These are phyloP conservation scores for Xanthorhoe designata DNA, from an alignment of 2,888 invertebrate genomes.

Conservation along the genomic window DNA sequence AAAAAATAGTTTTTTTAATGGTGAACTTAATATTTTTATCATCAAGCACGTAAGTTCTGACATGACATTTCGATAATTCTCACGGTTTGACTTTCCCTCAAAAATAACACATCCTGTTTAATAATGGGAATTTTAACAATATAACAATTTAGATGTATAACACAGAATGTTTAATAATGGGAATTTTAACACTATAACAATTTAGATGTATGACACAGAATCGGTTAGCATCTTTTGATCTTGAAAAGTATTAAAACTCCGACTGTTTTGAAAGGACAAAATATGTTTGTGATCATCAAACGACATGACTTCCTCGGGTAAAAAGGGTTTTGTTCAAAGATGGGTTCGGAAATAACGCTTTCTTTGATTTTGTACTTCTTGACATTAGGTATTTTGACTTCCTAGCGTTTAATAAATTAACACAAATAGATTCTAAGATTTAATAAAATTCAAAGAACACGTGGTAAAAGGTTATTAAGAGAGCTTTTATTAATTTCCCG, in stretches of 20 bases:
- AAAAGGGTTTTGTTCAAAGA: not conserved
- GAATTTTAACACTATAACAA: too few species aligned
- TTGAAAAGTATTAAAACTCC: not conserved
- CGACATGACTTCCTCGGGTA: not conserved
- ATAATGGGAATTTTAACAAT: too few species aligned
- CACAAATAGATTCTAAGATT: not conserved
- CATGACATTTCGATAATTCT: too few species aligned
- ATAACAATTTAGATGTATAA: not conserved
- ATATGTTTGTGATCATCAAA: conserved; percentile 1
- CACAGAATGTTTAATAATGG: not conserved
- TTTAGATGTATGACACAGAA: not conserved
- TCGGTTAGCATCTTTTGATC: not conserved
- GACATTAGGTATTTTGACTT: not conserved
- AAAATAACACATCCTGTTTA: too few species aligned
- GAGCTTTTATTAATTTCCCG: too few species aligned
- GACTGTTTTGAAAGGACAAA: not conserved
- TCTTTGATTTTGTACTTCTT: not conserved
- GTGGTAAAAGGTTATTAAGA: too few species aligned
- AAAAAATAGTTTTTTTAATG: too few species aligned
- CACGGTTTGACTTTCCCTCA: too few species aligned
- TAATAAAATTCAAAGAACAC: too few species aligned
- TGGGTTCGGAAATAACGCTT: not conserved
- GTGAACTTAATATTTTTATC: too few species aligned
- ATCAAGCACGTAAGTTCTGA: too few species aligned
- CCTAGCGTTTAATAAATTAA: not conserved